A percentile compares a stretch with the other conserved stretches of the same genome.
These are phyloP conservation scores for Phenganax marumi DNA, from an alignment of 92 coral and sea anemone genomes.

Conservation along the genomic window DNA sequence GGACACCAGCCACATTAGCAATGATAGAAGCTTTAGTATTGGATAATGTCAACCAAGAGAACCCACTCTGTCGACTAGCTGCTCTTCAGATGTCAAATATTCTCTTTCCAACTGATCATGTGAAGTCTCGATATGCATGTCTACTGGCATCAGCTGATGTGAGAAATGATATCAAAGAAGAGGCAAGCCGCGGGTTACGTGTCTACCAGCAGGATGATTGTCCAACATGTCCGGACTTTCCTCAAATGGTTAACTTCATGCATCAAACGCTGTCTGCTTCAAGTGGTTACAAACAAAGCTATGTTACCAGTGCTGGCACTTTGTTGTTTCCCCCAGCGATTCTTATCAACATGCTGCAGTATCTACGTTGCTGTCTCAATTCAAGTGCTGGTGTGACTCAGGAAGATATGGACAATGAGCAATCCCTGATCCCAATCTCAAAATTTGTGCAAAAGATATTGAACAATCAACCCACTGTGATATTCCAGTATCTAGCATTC, in stretches of 20 bases:
- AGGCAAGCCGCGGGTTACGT: conserved; percentile 81
- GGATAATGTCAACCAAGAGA: conserved; percentile 73
- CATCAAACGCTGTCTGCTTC: conserved; percentile 44
- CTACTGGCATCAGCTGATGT: conserved; percentile 85
- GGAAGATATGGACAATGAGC: conserved; percentile 72
- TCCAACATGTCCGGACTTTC: conserved; percentile 64
- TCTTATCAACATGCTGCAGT: conserved; percentile 63
- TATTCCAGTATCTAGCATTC: conserved; percentile 74
- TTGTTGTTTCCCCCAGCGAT: conserved; percentile 21
- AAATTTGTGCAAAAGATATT: conserved; percentile 55
- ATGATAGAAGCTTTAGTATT: conserved; percentile 85
- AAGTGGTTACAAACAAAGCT: conserved; percentile 25
- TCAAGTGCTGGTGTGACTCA: conserved; percentile 87
- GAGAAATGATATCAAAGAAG: conserved; percentile 94
- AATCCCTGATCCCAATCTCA: conserved; percentile 65
- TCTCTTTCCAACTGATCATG: conserved; percentile 78
- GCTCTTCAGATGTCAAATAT: conserved; percentile 96
- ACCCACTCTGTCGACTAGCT: conserved; percentile 91
- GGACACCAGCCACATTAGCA: conserved; percentile 64
- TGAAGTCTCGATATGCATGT: conserved; percentile 89
- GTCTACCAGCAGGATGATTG: conserved; percentile 38
- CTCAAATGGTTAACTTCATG: conserved; percentile 77
- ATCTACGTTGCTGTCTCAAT: conserved; percentile 72
- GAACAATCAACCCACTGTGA: conserved; percentile 48
- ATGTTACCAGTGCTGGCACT: conserved; percentile 36